A percentile compares a stretch with the other conserved stretches of the same genome.
Evolutionary conservation across 2,113 vertebrate species (phyloP).

Genomic region (Pachyramphus minor): DNA sequence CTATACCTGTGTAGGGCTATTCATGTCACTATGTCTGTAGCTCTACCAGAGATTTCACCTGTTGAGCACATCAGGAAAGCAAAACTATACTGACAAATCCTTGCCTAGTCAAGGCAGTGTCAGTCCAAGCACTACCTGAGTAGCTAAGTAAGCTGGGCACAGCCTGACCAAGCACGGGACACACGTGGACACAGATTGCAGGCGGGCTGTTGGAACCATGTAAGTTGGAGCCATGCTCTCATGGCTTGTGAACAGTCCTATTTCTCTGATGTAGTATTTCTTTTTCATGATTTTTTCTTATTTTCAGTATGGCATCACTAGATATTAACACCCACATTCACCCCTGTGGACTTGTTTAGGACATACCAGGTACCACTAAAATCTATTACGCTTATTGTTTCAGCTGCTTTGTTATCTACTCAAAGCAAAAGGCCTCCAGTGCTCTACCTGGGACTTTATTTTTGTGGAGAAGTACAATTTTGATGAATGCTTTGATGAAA

Average conservation of each 20-base stretch:
- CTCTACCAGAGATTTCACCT: not conserved
- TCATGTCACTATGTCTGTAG: not conserved
- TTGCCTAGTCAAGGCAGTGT: not conserved
- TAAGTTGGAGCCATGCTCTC: not conserved
- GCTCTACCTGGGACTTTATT: conserved; percentile 26
- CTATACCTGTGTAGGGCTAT: not conserved
- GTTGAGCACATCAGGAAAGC: not conserved
- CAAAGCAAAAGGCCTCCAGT: not conserved
- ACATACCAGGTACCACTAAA: not conserved
- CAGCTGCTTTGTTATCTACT: not conserved
- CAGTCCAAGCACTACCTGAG: not conserved
- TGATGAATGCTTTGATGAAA: conserved; percentile 45
- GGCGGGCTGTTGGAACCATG: not conserved
- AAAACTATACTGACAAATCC: not conserved
- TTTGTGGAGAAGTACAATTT: conserved; percentile 10
- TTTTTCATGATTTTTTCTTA: not conserved
- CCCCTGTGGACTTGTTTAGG: not conserved
- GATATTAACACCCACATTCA: not conserved
- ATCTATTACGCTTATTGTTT: not conserved
- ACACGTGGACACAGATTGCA: not conserved
- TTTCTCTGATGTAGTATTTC: not conserved
- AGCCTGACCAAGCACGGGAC: not conserved
- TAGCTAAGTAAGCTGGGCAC: not conserved
- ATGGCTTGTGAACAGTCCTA: not conserved
- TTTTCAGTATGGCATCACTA: not conserved